A percentile compares a stretch with the other conserved stretches of the same genome.
phyloP scores from a whole-genome alignment of 2,797 vertebrate genomes.

The Semotilus atromaculatus region DNA sequence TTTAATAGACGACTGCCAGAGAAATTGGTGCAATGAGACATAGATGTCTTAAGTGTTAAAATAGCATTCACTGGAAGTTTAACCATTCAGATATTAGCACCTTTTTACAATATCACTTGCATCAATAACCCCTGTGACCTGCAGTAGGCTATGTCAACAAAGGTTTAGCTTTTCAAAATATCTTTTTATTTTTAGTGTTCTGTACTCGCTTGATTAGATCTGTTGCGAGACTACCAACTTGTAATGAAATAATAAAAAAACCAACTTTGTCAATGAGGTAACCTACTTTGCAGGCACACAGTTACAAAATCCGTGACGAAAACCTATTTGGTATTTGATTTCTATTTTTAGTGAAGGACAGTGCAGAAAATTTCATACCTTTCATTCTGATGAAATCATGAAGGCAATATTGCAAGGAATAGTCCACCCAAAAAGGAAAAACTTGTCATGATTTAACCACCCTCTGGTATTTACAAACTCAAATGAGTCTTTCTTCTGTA shows the following conservation, averaged over 20 bases:
- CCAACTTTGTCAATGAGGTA: slow-evolving; percentile 1
- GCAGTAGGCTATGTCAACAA: background rate
- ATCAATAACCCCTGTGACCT: background rate
- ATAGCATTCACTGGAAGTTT: slow-evolving; percentile 20
- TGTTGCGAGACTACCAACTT: slow-evolving; percentile 4
- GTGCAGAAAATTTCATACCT: background rate
- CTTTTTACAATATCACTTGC: background rate
- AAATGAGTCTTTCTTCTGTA: background rate
- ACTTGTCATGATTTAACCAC: background rate
- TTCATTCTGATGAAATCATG: background rate
- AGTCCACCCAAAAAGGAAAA: background rate
- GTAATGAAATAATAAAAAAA: slow-evolving; percentile 23
- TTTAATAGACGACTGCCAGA: slow-evolving; percentile 49
- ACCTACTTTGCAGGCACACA: slow-evolving; percentile 26
- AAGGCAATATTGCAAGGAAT: background rate
- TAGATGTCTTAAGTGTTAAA: slow-evolving; percentile 25
- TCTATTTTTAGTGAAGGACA: slow-evolving; percentile 31
- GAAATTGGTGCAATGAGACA: slow-evolving; percentile 16
- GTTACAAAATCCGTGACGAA: slow-evolving; percentile 2
- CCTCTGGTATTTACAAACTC: background rate
- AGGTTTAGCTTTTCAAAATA: background rate
- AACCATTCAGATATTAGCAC: slow-evolving; percentile 4
- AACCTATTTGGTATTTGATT: slow-evolving; percentile 16
- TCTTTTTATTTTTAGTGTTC: background rate
- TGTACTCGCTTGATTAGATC: slow-evolving; percentile 1